Percentiles rank a stretch among this genome's conserved stretches.
These are phyloP conservation scores for Ephestia elutella DNA, from an alignment of 1,140 invertebrate genomes.

Conservation along the genomic window DNA sequence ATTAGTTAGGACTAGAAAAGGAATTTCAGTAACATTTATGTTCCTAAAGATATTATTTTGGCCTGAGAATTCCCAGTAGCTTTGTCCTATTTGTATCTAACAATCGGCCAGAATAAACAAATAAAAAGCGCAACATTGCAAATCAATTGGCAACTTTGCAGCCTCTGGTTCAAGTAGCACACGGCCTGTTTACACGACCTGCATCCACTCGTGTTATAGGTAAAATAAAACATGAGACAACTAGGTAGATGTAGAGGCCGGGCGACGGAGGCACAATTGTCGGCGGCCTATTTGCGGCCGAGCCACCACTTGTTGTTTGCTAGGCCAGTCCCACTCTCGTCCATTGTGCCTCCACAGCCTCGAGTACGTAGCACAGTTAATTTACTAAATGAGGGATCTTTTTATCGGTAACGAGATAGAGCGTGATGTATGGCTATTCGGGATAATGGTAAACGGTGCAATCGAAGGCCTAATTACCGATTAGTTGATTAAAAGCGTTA, in stretches of 20 bases:
- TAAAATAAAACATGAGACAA: slow-evolving; percentile 45
- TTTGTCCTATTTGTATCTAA: not conserved
- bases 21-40: no score
- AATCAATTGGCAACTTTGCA: not conserved
- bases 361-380: slow-evolving; percentile 42
- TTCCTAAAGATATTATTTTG: no score
- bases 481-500: not conserved
- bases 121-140: not conserved
- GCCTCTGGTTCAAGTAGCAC: not conserved
- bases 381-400: slow-evolving; percentile 32
- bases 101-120: not conserved
- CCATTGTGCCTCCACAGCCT: slow-evolving; percentile 33
- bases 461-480: slow-evolving; percentile 1
- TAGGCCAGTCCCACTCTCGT: slow-evolving; percentile 34
- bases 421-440: not conserved
- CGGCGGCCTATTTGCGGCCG: slow-evolving; percentile 60
- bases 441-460: not conserved
- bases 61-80: not conserved
- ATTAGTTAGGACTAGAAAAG: no score
- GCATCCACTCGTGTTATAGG: slow-evolving; percentile 19
- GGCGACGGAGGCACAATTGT: slow-evolving; percentile 35
- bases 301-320: slow-evolving; percentile 57
- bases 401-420: slow-evolving; percentile 5
- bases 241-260: slow-evolving; percentile 30
- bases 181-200: slow-evolving; percentile 5